Percentiles rank a stretch among this genome's conserved stretches.
Conservation (phyloP, 2,113 vertebrate species). For the Calidris pugnax region DNA sequence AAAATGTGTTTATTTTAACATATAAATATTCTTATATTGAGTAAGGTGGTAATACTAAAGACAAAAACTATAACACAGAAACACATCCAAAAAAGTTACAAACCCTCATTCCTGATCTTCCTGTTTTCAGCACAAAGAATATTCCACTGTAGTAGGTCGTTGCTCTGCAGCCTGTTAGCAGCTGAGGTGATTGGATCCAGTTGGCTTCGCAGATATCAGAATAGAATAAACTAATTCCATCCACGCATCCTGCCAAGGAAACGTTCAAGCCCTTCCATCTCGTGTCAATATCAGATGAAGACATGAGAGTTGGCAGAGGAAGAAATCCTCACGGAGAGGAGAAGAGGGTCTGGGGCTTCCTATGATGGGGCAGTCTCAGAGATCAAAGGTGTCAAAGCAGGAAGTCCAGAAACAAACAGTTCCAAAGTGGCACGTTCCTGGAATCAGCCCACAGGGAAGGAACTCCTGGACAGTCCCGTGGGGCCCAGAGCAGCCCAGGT, state of each 20-base stretch:
- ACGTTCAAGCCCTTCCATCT: slow-evolving; percentile 9
- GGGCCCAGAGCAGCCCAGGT: background rate
- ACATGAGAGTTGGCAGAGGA: background rate
- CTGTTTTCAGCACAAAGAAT: slow-evolving; percentile 12
- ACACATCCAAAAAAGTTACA: background rate
- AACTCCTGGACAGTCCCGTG: background rate
- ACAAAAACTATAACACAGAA: slow-evolving; percentile 4
- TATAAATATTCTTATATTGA: background rate
- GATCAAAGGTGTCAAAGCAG: background rate
- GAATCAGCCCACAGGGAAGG: background rate
- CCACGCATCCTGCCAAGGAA: slow-evolving; percentile 28
- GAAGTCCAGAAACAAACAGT: background rate
- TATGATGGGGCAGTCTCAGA: background rate
- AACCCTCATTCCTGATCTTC: background rate
- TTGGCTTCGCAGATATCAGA: background rate
- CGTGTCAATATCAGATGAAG: background rate
- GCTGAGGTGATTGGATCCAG: background rate
- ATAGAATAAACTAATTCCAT: slow-evolving; percentile 21
- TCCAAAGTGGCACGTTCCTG: background rate
- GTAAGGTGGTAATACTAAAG: background rate
- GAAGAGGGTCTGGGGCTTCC: background rate
- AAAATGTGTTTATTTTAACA: slow-evolving; percentile 40
- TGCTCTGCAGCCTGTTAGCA: background rate
- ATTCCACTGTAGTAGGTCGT: background rate
- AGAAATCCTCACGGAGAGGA: background rate